Conservation (phyloP, 2,888 invertebrate genomes). For the Drosophila buzzatii region DNA sequence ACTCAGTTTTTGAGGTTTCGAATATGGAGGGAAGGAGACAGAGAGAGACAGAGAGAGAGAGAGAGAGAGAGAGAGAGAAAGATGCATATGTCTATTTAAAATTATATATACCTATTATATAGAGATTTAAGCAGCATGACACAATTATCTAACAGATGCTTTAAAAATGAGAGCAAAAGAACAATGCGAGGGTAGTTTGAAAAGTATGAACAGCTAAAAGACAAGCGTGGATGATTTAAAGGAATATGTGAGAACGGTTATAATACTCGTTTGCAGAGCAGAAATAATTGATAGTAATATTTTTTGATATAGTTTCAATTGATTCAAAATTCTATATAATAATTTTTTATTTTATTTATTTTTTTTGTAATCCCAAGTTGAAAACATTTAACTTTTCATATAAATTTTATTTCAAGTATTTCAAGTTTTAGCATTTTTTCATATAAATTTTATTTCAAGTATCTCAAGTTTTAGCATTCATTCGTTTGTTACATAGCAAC, state of each 20-base stretch:
- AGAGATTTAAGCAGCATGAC: conserved; percentile 7
- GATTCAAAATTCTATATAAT: too few relatives aligned
- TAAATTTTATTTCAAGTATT: not conserved
- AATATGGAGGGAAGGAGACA: conserved; percentile 1
- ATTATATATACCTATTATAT: conserved; percentile 21
- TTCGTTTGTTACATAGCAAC: not conserved
- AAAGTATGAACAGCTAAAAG: not conserved
- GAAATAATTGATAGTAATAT: not conserved
- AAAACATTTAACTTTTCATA: not conserved
- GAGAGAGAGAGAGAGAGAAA: conserved; percentile 21
- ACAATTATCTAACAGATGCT: conserved; percentile 26
- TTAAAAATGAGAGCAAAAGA: conserved; percentile 37
- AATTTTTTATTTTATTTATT: too few relatives aligned
- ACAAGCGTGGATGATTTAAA: not conserved
- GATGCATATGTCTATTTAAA: conserved; percentile 56
- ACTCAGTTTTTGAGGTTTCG: conserved; percentile 82
- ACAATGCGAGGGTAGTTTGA: conserved; percentile 14
- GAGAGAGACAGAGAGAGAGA: not conserved
- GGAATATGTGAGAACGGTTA: not conserved
- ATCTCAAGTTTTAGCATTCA: not conserved
- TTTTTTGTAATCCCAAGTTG: too few relatives aligned
- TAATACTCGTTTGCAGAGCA: not conserved
- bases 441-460: not conserved
- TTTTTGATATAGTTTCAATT: not conserved
- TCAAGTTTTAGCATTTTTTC: not conserved